These are phyloP conservation scores for Tapirus indicus DNA, from an alignment of 2,797 vertebrate genomes.

Conservation along the genomic window DNA sequence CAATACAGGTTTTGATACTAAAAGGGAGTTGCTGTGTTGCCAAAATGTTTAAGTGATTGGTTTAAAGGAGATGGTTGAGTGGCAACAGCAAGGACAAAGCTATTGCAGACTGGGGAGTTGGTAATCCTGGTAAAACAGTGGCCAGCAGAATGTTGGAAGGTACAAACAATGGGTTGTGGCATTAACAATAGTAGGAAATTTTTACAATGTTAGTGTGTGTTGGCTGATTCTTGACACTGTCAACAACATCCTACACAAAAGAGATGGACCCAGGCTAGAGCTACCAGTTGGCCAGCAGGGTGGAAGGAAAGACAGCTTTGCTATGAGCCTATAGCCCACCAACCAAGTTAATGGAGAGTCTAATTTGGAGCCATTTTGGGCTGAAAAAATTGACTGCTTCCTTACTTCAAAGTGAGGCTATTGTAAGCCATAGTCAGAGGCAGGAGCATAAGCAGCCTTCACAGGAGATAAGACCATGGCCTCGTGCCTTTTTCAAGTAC, in stretches of 20 bases:
- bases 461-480: background rate
- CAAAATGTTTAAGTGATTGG: background rate
- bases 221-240: slow-evolving; percentile 1
- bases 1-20: background rate
- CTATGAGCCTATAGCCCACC: background rate
- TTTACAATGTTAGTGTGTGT: background rate
- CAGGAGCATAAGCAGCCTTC: background rate
- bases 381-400: background rate
- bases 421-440: background rate
- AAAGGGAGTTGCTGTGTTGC: background rate
- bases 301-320: background rate
- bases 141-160: background rate
- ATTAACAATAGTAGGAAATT: background rate
- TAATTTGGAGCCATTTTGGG: background rate
- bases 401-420: background rate
- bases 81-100: background rate
- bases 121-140: background rate
- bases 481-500: background rate
- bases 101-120: background rate
- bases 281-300: background rate
- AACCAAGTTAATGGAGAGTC: background rate
- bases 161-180: background rate
- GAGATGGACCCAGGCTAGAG: background rate
- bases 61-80: background rate
- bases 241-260: background rate